These are phyloP conservation scores for Parotia lawesii DNA, from an alignment of 2,113 vertebrate species.

Conservation along the genomic window DNA sequence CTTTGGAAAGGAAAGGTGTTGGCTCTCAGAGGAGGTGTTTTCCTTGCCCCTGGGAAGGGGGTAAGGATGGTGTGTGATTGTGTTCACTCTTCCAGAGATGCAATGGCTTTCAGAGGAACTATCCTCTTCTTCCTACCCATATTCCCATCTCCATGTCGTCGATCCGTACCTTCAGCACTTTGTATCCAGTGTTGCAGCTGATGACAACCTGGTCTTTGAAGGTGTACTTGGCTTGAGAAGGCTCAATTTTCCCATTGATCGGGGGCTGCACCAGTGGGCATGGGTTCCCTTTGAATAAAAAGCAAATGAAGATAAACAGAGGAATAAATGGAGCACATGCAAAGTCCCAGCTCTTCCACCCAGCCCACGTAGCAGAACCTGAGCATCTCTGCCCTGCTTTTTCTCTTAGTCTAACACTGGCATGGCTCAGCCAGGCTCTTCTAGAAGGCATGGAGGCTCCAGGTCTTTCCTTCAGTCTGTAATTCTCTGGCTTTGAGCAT, in stretches of 20 bases:
- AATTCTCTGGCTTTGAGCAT: neutral
- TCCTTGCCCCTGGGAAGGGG: neutral
- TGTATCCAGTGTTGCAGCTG: constrained; percentile 86
- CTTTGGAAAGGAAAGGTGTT: neutral
- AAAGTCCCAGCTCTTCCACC: neutral
- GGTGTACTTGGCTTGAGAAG: constrained; percentile 82
- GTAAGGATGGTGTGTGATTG: neutral
- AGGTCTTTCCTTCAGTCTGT: neutral
- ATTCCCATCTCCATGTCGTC: neutral
- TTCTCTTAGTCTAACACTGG: neutral
- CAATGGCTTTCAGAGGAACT: neutral
- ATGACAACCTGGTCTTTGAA: constrained; percentile 90
- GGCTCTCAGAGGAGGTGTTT: neutral
- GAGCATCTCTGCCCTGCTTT: neutral
- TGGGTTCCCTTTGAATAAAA: constrained; percentile 71
- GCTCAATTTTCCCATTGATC: constrained; percentile 77
- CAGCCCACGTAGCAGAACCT: neutral
- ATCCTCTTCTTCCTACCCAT: neutral
- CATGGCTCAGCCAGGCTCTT: neutral
- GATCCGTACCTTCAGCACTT: constrained; percentile 79
- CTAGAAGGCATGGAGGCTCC: neutral
- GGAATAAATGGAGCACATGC: neutral
- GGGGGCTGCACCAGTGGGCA: constrained; percentile 77
- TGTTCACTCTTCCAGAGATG: neutral
- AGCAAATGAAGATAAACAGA: neutral